Evolutionary conservation across 2,113 vertebrate species (phyloP).

Genomic region (Oryzias celebensis): DNA sequence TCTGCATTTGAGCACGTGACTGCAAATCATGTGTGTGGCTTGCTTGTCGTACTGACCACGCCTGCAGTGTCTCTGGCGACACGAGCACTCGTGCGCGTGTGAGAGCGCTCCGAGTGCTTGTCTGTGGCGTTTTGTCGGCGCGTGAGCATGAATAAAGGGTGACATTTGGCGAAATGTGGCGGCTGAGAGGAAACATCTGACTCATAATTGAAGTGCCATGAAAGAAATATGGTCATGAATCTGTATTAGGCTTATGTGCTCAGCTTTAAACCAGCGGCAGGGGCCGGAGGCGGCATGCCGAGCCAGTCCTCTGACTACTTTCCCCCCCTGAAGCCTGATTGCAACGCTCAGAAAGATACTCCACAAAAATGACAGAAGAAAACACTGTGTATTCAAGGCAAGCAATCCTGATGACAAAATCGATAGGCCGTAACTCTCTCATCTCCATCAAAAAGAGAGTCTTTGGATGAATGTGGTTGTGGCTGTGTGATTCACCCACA

Average conservation of each 20-base stretch:
- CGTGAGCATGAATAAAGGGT: constrained; percentile 64
- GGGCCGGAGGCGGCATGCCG: constrained; percentile 22
- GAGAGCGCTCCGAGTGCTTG: constrained; percentile 1
- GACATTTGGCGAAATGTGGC: constrained; percentile 71
- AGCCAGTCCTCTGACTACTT: constrained; percentile 19
- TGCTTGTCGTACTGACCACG: constrained; percentile 14
- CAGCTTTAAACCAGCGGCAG: constrained; percentile 43
- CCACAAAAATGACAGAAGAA: constrained; percentile 46
- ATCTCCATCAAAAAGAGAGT: constrained; percentile 56
- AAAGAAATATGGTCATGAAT: constrained; percentile 73
- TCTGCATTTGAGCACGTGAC: constrained; percentile 1
- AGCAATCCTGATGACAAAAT: constrained; percentile 59
- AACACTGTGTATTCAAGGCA: constrained; percentile 39
- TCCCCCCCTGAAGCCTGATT: constrained; percentile 51
- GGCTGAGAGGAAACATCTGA: constrained; percentile 69
- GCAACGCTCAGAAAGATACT: constrained; percentile 47
- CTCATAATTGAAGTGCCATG: constrained; percentile 76
- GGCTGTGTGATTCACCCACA: constrained; percentile 44
- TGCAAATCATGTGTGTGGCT: constrained; percentile 4
- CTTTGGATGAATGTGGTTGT: constrained; percentile 45
- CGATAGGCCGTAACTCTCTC: constrained; percentile 48
- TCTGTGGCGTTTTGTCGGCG: constrained; percentile 30
- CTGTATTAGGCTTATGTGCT: constrained; percentile 53
- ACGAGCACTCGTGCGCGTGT: not conserved
- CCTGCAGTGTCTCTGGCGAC: constrained; percentile 13